Evolutionary conservation across 1,140 invertebrate species (phyloP), one percentile per base, ranked within the genome.

Genomic region (Musca domestica): DNA sequence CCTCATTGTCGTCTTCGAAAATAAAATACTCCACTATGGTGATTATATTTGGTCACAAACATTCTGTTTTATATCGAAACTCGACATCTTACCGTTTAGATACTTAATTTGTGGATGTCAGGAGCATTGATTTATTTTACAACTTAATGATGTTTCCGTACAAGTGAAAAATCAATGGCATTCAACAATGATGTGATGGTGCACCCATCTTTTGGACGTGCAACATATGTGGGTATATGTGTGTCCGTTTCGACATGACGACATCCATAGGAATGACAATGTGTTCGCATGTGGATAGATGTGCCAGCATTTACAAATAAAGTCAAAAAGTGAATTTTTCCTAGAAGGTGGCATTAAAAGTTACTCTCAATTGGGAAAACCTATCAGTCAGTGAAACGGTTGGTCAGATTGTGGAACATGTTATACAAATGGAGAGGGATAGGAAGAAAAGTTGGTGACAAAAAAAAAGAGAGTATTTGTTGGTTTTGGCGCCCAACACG

Each of bases 331-430:
- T 12, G 9, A 41, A 41, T 41, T 41, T 61, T 41, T 61, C 56
- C 56, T 34, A 61, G 56, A 61, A 61, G 56, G 56, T 61, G 56
- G 56, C 27, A 61, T 61, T 61, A 61, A 12, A 61, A 20, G 10
- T 34, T n/a, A 61, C 56, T 61, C n/a, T 41, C 56, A 61, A 61
- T 34, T 61, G 56, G 17, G 56, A 17, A 51, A 61, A 41, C 34
- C 34, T 41, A 41, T 41, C 34, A 41, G 34, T 41, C 34, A 41
- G 34, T 41, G 6, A 30, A 9, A 4, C 10, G 34, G 34, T n/a
- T n/a, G n/a, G n/a, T n/a, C 27, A 30, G 9, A 30, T 30, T 30
- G 27, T 30, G n/a, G n/a, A n/a, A n/a, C n/a, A n/a, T n/a, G n/a
- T n/a, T n/a, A n/a, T 30, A 30, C 27, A 30, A 9, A 30, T 30